Conservation (phyloP, 1,140 invertebrate species). For the Megathymus violae region DNA sequence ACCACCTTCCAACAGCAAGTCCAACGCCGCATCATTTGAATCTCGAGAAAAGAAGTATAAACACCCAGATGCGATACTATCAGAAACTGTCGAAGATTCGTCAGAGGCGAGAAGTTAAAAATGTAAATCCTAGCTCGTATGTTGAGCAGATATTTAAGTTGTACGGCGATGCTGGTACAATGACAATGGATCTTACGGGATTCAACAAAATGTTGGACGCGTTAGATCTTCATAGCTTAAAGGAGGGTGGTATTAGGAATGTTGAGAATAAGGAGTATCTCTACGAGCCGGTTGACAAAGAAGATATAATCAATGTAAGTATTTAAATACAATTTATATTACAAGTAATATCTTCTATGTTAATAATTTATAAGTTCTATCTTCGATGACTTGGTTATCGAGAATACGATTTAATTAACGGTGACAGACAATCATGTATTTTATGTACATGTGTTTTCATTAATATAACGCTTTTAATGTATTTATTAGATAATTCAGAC, state of each 20-base stretch:
- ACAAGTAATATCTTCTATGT: background rate
- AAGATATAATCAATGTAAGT: conserved; percentile 80
- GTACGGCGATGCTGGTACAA: conserved; percentile 84
- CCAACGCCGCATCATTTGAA: conserved; percentile 42
- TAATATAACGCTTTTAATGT: too few species aligned
- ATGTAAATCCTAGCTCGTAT: conserved; percentile 70
- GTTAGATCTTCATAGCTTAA: conserved; percentile 85
- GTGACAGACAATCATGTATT: too few species aligned
- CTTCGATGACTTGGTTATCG: background rate
- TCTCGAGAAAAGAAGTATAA: conserved; percentile 57
- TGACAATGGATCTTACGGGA: conserved; percentile 86
- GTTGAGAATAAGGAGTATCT: conserved; percentile 58
- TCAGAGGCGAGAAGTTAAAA: conserved; percentile 51
- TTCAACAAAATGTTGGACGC: conserved; percentile 87
- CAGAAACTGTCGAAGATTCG: conserved; percentile 50
- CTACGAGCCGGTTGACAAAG: conserved; percentile 61
- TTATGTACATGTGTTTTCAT: too few species aligned
- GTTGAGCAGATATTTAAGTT: conserved; percentile 81
- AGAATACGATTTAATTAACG: background rate
- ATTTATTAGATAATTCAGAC: too few species aligned
- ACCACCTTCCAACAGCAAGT: conserved; percentile 38
- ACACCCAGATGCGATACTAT: conserved; percentile 49
- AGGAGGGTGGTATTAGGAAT: conserved; percentile 60
- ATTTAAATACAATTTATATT: background rate
- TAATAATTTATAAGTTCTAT: background rate